These are phyloP conservation scores for Drosophila flavopinicola DNA, from an alignment of 2,888 invertebrate genomes.

Conservation along the genomic window DNA sequence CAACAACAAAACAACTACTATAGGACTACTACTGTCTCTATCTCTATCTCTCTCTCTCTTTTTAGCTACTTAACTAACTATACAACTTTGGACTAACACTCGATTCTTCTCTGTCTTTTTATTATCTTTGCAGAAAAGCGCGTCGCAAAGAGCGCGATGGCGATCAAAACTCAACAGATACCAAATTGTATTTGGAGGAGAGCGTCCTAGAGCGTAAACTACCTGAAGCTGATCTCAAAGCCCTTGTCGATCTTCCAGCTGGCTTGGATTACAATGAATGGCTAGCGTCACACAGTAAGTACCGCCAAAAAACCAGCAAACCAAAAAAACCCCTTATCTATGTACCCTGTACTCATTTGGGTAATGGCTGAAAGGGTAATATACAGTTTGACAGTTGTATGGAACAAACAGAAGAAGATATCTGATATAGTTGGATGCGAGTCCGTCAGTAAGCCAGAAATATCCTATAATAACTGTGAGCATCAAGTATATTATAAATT, in stretches of 20 bases:
- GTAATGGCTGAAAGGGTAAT: no score
- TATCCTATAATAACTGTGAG: no score
- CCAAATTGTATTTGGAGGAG: conserved; percentile 97
- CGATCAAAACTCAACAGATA: conserved; percentile 91
- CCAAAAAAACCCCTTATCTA: no score
- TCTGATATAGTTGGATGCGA: no score
- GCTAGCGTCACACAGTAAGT: conserved; percentile 98
- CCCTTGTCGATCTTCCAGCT: conserved; percentile 96
- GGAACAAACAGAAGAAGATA: no score
- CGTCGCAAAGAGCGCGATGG: conserved; percentile 98
- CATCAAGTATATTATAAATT: no score
- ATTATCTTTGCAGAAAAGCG: conserved; percentile 91
- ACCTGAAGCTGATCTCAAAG: conserved; percentile 96
- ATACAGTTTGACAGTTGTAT: no score
- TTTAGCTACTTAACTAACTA: not conserved
- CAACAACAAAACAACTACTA: no score
- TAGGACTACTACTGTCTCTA: no score
- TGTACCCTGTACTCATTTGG: not conserved
- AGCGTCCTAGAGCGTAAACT: conserved; percentile 96
- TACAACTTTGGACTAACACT: conserved; percentile 30
- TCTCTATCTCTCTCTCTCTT: not conserved
- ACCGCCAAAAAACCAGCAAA: no score
- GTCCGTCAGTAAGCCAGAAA: no score
- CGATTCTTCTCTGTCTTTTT: conserved; percentile 22
- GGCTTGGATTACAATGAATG: conserved; percentile 99